These are phyloP conservation scores for Sminthopsis crassicaudata DNA, from an alignment of 2,113 vertebrate species.

Conservation along the genomic window DNA sequence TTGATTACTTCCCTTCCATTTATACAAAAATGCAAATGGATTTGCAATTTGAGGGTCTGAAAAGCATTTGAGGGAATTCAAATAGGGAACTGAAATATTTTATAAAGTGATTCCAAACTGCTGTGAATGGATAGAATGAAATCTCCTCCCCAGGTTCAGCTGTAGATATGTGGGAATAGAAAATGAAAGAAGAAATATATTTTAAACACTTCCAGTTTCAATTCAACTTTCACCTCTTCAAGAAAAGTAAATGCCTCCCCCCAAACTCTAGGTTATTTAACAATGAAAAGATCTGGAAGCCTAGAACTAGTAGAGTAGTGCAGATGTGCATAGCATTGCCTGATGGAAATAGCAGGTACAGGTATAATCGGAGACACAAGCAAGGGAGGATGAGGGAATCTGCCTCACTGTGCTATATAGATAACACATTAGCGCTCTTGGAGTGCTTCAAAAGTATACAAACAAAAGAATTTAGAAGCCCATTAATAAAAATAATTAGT, in stretches of 20 bases:
- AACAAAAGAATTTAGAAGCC: background rate
- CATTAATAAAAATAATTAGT: background rate
- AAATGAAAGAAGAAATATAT: background rate
- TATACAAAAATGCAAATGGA: conserved; percentile 3
- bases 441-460: background rate
- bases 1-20: background rate
- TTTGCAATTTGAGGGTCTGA: background rate
- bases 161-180: background rate
- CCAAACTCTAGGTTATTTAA: background rate
- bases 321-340: conserved; percentile 40
- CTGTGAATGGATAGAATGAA: background rate
- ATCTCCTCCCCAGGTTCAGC: background rate
- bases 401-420: background rate
- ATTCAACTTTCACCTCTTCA: background rate
- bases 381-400: background rate
- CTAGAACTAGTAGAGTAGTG: background rate
- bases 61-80: background rate
- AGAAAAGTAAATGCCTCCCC: background rate
- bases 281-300: background rate
- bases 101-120: background rate
- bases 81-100: background rate
- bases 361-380: conserved; percentile 4
- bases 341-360: conserved; percentile 62
- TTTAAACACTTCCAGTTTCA: conserved; percentile 19
- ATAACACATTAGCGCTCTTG: background rate